Conservation (phyloP, 2,888 invertebrate species). For the Polydrusus pterygomalis region DNA sequence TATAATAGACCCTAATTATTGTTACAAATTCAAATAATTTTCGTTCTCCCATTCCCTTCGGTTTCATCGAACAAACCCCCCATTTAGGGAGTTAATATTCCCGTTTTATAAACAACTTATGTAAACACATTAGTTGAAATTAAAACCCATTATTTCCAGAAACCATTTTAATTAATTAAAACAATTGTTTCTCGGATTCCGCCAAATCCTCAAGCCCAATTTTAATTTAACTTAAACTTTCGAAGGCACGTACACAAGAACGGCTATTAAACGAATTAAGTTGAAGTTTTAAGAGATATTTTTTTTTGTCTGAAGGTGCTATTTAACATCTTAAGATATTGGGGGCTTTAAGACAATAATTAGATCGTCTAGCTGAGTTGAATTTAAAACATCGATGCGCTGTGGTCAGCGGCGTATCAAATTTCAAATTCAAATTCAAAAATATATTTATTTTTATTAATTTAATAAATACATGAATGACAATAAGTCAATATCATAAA, state of each 20-base stretch:
- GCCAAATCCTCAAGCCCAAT: slow-evolving; percentile 15
- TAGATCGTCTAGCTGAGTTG: background rate
- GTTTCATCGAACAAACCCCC: slow-evolving; percentile 25
- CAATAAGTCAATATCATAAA: no score
- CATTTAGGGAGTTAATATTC: slow-evolving; percentile 25
- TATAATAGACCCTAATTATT: slow-evolving; percentile 5
- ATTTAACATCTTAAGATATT: background rate
- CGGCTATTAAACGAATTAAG: slow-evolving; percentile 17
- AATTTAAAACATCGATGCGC: background rate
- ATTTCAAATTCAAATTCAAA: no score
- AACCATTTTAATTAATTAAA: slow-evolving; percentile 41
- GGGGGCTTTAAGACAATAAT: background rate
- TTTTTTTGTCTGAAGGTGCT: slow-evolving; percentile 13
- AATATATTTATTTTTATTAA: no score
- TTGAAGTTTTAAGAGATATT: slow-evolving; percentile 18
- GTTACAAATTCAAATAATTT: slow-evolving; percentile 20
- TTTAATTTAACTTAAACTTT: slow-evolving; percentile 30
- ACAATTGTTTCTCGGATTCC: slow-evolving; percentile 42
- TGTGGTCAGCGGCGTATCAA: no score
- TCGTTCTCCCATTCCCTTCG: slow-evolving; percentile 5
- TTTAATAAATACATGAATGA: no score
- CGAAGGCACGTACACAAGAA: slow-evolving; percentile 24
- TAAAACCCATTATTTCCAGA: slow-evolving; percentile 42
- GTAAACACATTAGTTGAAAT: slow-evolving; percentile 42
- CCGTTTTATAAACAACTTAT: slow-evolving; percentile 30